Percentiles rank a stretch among this genome's conserved stretches.
These are phyloP conservation scores for Alosa sapidissima DNA, from an alignment of 2,797 vertebrate species.

Conservation along the genomic window DNA sequence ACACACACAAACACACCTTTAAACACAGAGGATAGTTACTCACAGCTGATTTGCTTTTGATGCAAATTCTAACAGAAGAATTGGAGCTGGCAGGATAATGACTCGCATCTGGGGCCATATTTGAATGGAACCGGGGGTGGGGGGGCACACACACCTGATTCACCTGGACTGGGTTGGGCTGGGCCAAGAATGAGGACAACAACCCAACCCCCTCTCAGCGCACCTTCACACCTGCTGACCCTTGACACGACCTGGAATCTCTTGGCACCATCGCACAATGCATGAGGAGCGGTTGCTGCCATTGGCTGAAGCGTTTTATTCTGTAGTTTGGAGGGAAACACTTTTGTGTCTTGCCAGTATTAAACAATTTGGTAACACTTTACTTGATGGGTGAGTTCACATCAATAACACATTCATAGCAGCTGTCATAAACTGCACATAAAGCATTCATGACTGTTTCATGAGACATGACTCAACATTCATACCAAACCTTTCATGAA, in stretches of 20 bases:
- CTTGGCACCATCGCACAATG: neutral
- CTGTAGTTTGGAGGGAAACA: neutral
- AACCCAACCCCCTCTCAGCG: neutral
- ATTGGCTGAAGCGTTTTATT: neutral
- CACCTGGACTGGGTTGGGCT: neutral
- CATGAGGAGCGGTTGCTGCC: neutral
- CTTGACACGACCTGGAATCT: neutral
- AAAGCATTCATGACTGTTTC: too few relatives aligned
- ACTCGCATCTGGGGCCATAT: constrained; percentile 51
- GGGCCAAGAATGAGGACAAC: constrained; percentile 9
- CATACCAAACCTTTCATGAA: too few relatives aligned
- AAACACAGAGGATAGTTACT: constrained; percentile 34
- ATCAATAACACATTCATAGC: too few relatives aligned
- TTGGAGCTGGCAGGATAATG: constrained; percentile 36
- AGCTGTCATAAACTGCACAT: too few relatives aligned
- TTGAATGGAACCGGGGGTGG: constrained; percentile 51
- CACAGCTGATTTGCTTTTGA: constrained; percentile 70
- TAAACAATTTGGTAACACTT: too few relatives aligned
- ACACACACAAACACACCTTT: constrained; percentile 23
- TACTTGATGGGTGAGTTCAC: too few relatives aligned
- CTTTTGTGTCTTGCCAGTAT: neutral
- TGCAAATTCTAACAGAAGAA: constrained; percentile 75
- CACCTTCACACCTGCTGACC: constrained; percentile 42
- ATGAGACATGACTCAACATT: too few relatives aligned
- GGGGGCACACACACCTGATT: constrained; percentile 23